A percentile compares a stretch with the other conserved stretches of the same genome.
These are phyloP conservation scores for Linnaemya vulpina DNA, from an alignment of 2,888 invertebrate genomes.

Conservation along the genomic window DNA sequence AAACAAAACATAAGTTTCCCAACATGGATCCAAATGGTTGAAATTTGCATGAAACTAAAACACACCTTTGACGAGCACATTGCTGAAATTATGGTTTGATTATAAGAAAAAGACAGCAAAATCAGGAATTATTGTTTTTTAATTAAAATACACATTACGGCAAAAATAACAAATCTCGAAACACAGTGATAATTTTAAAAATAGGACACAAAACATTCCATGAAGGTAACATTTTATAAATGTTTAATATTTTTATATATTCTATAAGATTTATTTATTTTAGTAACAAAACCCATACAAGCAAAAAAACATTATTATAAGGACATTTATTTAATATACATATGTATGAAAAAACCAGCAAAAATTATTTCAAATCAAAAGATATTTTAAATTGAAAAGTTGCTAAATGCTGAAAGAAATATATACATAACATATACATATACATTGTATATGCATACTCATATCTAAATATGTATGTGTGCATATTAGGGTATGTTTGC, in stretches of 20 bases:
- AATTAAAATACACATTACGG: slow-evolving; percentile 30
- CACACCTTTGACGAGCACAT: slow-evolving; percentile 7
- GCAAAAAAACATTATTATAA: background rate
- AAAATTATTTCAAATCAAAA: slow-evolving; percentile 7
- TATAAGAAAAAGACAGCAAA: slow-evolving; percentile 5
- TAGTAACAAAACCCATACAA: slow-evolving; percentile 14
- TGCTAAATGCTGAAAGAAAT: background rate
- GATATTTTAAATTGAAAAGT: background rate
- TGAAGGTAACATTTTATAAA: slow-evolving; percentile 79
- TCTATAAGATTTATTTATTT: slow-evolving; percentile 60
- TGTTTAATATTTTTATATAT: slow-evolving; percentile 73
- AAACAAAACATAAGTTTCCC: slow-evolving; percentile 78
- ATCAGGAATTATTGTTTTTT: background rate
- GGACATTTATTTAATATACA: background rate
- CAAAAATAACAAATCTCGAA: slow-evolving; percentile 58
- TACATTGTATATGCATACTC: too few species aligned
- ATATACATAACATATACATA: too few species aligned
- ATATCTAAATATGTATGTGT: too few species aligned
- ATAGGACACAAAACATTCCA: slow-evolving; percentile 65
- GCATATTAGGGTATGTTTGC: too few species aligned
- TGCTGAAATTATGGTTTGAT: slow-evolving; percentile 38
- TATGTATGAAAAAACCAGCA: slow-evolving; percentile 4
- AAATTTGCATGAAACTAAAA: slow-evolving; percentile 51
- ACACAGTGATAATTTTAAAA: slow-evolving; percentile 67
- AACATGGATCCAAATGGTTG: slow-evolving; percentile 83